Percentiles rank a stretch among this genome's conserved stretches.
Evolutionary conservation across 2,888 invertebrate species (phyloP).

Genomic region (Dasysyrphus tricinctus): DNA sequence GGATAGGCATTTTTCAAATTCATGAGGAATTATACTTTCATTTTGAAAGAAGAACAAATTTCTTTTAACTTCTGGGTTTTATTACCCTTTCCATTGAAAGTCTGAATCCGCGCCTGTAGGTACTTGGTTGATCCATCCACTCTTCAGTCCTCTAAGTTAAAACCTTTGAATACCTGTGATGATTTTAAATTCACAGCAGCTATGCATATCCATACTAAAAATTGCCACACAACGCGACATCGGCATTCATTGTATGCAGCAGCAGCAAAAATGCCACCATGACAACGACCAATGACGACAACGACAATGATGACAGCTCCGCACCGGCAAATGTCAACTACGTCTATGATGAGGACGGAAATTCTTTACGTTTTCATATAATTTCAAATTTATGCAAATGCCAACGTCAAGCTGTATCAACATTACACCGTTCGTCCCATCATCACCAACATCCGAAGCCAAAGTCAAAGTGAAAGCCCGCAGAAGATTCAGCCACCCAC

Average conservation of each 20-base stretch:
- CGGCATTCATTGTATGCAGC: constrained; percentile 26
- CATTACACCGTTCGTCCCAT: constrained; percentile 41
- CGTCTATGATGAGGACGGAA: constrained; percentile 54
- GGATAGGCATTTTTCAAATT: no score
- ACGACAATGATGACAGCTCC: constrained; percentile 34
- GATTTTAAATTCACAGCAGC: constrained; percentile 16
- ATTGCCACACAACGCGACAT: not conserved
- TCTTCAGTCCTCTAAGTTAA: not conserved
- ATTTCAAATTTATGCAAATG: constrained; percentile 74
- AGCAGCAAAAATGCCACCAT: constrained; percentile 31
- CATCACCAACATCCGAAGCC: not conserved
- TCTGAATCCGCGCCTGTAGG: no score
- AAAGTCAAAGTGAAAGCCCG: constrained; percentile 6
- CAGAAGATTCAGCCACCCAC: constrained; percentile 19
- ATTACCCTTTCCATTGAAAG: no score
- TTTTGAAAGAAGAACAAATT: no score
- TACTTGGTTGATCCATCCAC: not conserved
- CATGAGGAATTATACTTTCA: no score
- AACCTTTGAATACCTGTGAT: not conserved
- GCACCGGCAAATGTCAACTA: constrained; percentile 26
- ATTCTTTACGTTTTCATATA: constrained; percentile 50
- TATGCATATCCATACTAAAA: constrained; percentile 20
- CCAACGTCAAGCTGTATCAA: constrained; percentile 65
- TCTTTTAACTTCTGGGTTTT: no score
- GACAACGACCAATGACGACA: constrained; percentile 18